Conservation (phyloP, 1,140 invertebrate genomes). For the Tetramorium parvispinum region DNA sequence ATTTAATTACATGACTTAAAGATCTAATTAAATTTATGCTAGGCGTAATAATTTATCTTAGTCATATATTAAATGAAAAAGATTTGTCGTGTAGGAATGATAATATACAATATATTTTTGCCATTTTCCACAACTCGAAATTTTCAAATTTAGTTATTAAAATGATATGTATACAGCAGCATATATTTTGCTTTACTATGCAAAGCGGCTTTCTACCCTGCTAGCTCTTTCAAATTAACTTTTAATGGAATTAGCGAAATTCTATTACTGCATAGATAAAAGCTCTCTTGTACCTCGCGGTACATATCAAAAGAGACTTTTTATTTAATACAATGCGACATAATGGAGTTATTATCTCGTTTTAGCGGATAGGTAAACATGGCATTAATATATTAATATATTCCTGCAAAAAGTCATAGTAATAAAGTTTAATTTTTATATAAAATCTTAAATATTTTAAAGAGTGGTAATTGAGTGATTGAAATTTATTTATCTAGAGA, state of each 20-base stretch:
- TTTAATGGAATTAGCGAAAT: slow-evolving; percentile 51
- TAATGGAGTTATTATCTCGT: slow-evolving; percentile 31
- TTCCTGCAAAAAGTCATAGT: not conserved
- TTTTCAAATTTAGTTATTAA: slow-evolving; percentile 20
- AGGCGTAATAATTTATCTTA: not conserved
- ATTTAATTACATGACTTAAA: too few species aligned
- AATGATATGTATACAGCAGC: slow-evolving; percentile 32
- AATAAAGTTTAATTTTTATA: not conserved
- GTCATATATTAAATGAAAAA: not conserved
- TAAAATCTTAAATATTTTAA: not conserved
- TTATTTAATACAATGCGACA: slow-evolving; percentile 7
- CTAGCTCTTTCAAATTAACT: slow-evolving; percentile 38
- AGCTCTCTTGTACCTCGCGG: slow-evolving; percentile 15
- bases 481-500: slow-evolving; percentile 1
- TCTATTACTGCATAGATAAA: slow-evolving; percentile 49
- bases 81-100: not conserved
- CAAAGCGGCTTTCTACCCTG: slow-evolving; percentile 28
- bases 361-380: slow-evolving; percentile 39
- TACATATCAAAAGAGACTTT: slow-evolving; percentile 39
- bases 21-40: not conserved
- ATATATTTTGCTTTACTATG: slow-evolving; percentile 46
- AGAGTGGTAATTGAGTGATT: not conserved
- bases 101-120: not conserved
- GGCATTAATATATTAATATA: slow-evolving; percentile 2
- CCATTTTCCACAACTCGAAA: not conserved